Percentiles rank a stretch among this genome's conserved stretches.
These are phyloP conservation scores for Holothuria glaberrima DNA, from an alignment of 35 echinoderm and acorn worm genomes.

Conservation along the genomic window DNA sequence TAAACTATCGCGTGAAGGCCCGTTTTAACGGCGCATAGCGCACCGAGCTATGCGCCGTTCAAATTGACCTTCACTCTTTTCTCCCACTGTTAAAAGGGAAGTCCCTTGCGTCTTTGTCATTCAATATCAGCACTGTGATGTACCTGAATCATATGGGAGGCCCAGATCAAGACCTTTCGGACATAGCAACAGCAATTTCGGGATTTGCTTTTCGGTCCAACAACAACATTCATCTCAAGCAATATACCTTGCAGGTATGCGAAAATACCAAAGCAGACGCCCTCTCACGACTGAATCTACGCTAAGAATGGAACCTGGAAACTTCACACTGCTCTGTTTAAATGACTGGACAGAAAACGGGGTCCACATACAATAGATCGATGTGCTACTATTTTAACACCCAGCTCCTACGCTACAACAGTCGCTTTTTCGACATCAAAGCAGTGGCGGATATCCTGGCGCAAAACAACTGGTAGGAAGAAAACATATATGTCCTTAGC, in stretches of 20 bases:
- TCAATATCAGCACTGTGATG: background rate
- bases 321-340: background rate
- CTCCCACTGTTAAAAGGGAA: background rate
- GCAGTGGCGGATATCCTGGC: background rate
- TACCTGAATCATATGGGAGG: constrained; percentile 30
- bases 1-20: background rate
- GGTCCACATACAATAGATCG: background rate
- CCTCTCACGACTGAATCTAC: background rate
- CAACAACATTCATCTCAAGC: background rate
- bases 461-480: background rate
- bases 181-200: background rate
- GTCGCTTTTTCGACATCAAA: background rate
- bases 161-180: background rate
- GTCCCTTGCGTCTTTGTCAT: background rate
- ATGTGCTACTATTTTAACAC: background rate
- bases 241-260: background rate
- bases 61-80: background rate
- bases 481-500: background rate
- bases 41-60: background rate
- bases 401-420: background rate
- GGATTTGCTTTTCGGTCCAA: background rate
- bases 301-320: background rate
- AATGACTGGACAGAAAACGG: background rate
- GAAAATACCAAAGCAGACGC: background rate
- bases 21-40: too few relatives aligned